Percentiles rank a stretch among this genome's conserved stretches.
Conservation (phyloP, 2,113 vertebrate species). For the Ameiurus melas region DNA sequence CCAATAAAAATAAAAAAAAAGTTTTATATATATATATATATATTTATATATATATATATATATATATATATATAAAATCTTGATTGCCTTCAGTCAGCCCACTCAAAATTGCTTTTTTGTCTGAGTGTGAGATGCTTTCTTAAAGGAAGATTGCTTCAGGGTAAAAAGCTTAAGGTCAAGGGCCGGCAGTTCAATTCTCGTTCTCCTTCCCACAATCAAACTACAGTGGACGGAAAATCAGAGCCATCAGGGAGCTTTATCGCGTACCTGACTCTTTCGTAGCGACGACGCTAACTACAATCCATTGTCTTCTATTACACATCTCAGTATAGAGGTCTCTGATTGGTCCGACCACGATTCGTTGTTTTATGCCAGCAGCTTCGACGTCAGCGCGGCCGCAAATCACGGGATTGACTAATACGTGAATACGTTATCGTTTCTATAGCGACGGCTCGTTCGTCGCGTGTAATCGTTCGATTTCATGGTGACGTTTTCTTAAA, state of each 20-base stretch:
- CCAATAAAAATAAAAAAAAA: conserved; percentile 1
- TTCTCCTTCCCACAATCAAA: neutral
- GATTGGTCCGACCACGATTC: neutral
- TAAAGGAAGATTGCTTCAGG: conserved; percentile 21
- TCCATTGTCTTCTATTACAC: neutral
- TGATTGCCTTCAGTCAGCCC: conserved; percentile 22
- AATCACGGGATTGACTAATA: neutral
- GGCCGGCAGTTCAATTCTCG: neutral
- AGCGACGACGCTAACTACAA: neutral
- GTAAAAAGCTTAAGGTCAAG: conserved; percentile 12
- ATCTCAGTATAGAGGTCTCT: neutral
- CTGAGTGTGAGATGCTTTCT: neutral
- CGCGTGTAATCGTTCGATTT: neutral
- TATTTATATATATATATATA: no score
- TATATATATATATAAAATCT: neutral
- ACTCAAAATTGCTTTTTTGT: conserved; percentile 6
- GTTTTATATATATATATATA: no score
- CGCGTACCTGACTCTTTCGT: neutral
- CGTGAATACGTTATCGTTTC: neutral
- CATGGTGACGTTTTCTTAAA: neutral
- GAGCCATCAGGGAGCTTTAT: neutral
- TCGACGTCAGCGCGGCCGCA: neutral
- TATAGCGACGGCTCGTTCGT: neutral
- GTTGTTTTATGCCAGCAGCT: neutral
- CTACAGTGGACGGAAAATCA: neutral